Evolutionary conservation across 2,888 invertebrate genomes (phyloP), one percentile per base, ranked within the genome.

Genomic region (Gnatocerus cornutus): DNA sequence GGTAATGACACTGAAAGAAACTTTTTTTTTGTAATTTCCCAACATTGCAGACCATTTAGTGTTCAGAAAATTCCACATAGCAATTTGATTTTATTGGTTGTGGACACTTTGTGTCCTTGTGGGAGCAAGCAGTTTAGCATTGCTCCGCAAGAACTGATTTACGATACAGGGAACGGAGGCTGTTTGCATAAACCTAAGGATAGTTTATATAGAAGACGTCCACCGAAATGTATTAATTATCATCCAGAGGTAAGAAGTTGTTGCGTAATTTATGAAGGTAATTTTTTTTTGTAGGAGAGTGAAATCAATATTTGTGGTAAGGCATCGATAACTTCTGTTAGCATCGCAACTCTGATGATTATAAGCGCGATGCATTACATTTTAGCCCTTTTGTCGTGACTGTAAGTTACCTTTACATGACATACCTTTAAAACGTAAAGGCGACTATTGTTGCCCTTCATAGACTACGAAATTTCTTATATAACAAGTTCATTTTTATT

Each of bases 1-100:
- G 93, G 93, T 93, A 81, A 55, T 48, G 3, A 16, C 2, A 7
- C 6, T 16, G 9, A 39, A 21, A 14, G 12, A 12, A 56, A 55
- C 62, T 48, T 16, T 7, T 10, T 59, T 62, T 13, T 21, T 21
- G 2, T 21, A 21, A 21, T 21, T 21, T 21, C 4, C 4, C 2
- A 21, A 21, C n/a, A 21, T 61, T 74, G 14, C 52, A 93, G 96
- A 80, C 95, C 95, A 21, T 96, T 96, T 86, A 96, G 95, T 86
- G 95, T 96, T 64, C 95, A 96, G 82, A 95, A 95, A 86, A 94
- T 96, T 80, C 94, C 92, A 53, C 93, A 94, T 84, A 96, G 95
- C 81, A 96, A 96, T 87, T 87, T 96, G 78, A 94, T 96, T 79
- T 87, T 96, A 73, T 87, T 96, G 73, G 96, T 95, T 73, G 95